Conservation (phyloP, 2,888 invertebrate species). For the Lomographa bimaculata region DNA sequence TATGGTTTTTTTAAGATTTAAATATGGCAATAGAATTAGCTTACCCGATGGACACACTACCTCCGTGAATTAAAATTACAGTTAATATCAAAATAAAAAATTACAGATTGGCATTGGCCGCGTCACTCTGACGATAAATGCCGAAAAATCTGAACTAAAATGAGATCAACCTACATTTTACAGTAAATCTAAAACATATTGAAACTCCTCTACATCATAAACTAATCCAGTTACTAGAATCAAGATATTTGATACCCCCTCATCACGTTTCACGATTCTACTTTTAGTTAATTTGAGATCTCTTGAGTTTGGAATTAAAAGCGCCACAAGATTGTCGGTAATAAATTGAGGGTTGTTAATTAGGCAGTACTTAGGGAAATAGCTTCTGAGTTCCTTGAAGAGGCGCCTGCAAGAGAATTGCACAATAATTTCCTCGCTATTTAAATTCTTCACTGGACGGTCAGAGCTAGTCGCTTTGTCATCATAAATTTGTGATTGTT, state of each 20-base stretch:
- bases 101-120: too few relatives aligned
- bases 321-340: constrained; percentile 37
- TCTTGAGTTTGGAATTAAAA: constrained; percentile 36
- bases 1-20: too few relatives aligned
- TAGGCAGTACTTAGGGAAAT: constrained; percentile 45
- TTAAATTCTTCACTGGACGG: not conserved
- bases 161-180: too few relatives aligned
- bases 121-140: too few relatives aligned
- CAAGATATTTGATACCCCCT: constrained; percentile 19
- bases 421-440: constrained; percentile 1
- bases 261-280: constrained; percentile 24
- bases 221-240: constrained; percentile 19
- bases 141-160: too few relatives aligned
- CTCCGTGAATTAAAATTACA: too few relatives aligned
- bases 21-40: too few relatives aligned
- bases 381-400: constrained; percentile 25
- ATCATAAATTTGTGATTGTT: too few relatives aligned
- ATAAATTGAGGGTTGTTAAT: constrained; percentile 48
- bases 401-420: constrained; percentile 9
- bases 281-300: constrained; percentile 28
- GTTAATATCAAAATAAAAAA: too few relatives aligned
- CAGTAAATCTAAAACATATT: too few relatives aligned
- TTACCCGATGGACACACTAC: too few relatives aligned
- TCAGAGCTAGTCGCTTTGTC: too few relatives aligned
- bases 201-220: constrained; percentile 5